Evolutionary conservation across 2,797 vertebrate species (phyloP), one percentile per base, ranked within the genome.

Genomic region (Pipistrellus kuhlii): DNA sequence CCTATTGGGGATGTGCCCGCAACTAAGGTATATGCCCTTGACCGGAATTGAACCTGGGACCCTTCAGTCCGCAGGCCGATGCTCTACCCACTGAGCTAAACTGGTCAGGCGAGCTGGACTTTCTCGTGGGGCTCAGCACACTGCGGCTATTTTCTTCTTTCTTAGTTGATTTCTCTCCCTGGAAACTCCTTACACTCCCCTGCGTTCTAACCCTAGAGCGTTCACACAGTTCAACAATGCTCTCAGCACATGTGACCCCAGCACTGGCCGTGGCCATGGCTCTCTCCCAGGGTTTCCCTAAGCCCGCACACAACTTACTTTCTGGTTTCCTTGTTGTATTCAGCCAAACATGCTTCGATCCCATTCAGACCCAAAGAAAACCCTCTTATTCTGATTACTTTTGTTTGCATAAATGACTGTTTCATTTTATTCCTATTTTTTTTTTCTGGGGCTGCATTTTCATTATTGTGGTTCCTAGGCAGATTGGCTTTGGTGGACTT

Each of bases 351-450:
- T 23, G 14, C 76, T 85, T 75, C 41, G 23, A 46, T 81, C 12
- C 25, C 5, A 48, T 51, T 57, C 41, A 82, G 75, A 82, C n/a
- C 30, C 81, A 82, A 85, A 13, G 27, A 48, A 73, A 84, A 78
- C 32, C 38, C 27, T 38, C 32, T 23, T 8, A 17, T 8, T 27
- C 20, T 12, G 0, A 20, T 53, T 82, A 13, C 14, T 76, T 68
- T 44, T 48, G 44, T 38, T 44, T 30, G 48, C 38, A 23, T 78
- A 41, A 77, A 17, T 86, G 15, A 68, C 14, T 53, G 25, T 27
- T 59, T 85, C 14, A 84, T 75, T 82, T 62, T 72, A 78, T 35
- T 62, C 23, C 30, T 81, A 20, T 30, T 32, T 94, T 85, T 92
- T 41, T 41, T 41, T 41, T 41, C 53, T 6, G 57, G 25, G 32